A percentile compares a stretch with the other conserved stretches of the same genome.
Conservation (phyloP, 92 coral and sea anemone genomes). For the Actinostola sp. region DNA sequence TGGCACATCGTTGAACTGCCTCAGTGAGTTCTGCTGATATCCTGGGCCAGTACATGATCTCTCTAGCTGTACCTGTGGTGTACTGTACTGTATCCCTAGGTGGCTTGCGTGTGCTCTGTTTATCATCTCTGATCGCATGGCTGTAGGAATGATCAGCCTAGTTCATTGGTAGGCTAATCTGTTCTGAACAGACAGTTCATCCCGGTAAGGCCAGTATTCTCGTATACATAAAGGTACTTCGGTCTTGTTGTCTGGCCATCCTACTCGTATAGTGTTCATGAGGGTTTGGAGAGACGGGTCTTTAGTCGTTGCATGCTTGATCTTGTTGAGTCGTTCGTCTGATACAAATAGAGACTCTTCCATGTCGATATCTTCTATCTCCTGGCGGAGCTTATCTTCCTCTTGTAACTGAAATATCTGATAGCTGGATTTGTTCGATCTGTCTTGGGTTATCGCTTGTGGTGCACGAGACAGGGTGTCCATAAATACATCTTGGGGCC, state of each 20-base stretch:
- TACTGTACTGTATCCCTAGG: conserved; percentile 50
- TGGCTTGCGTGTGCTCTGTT: conserved; percentile 49
- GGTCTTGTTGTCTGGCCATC: conserved; percentile 62
- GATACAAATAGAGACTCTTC: conserved; percentile 51
- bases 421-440: conserved; percentile 21
- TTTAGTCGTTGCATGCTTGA: conserved; percentile 38
- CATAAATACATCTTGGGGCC: conserved; percentile 42
- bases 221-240: conserved; percentile 28
- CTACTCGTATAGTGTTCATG: conserved; percentile 38
- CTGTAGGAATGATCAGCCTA: conserved; percentile 39
- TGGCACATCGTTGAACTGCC: neutral
- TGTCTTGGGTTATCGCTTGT: neutral
- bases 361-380: conserved; percentile 37
- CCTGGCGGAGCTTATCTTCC: conserved; percentile 25
- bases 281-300: conserved; percentile 50
- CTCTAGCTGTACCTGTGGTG: conserved; percentile 58
- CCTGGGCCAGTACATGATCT: conserved; percentile 60
- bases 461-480: conserved; percentile 44
- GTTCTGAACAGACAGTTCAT: conserved; percentile 54
- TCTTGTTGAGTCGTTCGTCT: conserved; percentile 41
- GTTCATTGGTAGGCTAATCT: conserved; percentile 42
- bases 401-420: conserved; percentile 38
- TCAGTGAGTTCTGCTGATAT: conserved; percentile 53
- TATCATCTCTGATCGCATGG: conserved; percentile 50
- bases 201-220: conserved; percentile 58